Conservation (phyloP, 1,140 invertebrate species). For the Hylaeus anthracinus region DNA sequence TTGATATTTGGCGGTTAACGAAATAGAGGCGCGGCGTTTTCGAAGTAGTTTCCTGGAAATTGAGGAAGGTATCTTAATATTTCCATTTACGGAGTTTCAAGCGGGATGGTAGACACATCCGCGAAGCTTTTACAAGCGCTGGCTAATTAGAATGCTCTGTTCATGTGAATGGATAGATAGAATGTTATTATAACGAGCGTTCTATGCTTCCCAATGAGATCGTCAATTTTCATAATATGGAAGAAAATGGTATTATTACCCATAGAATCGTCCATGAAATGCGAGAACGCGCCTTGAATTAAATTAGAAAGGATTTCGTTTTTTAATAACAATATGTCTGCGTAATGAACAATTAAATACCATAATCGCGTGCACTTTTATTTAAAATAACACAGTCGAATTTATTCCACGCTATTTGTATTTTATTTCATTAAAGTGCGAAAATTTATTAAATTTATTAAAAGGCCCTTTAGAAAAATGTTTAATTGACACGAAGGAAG, state of each 20-base stretch:
- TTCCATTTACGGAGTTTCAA: not conserved
- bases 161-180: not conserved
- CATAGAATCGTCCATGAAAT: too few species aligned
- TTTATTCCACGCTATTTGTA: too few species aligned
- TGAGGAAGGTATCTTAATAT: not conserved
- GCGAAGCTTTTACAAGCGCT: not conserved
- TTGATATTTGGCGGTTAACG: not conserved
- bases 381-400: too few species aligned
- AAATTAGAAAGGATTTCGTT: not conserved
- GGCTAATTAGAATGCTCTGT: constrained; percentile 14
- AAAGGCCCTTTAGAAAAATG: too few species aligned
- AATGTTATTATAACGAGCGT: not conserved
- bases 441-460: too few species aligned
- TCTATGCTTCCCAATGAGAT: not conserved
- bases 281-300: not conserved
- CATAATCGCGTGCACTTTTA: too few species aligned
- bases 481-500: not conserved
- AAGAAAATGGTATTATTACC: not conserved
- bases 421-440: too few species aligned
- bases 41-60: constrained; percentile 7
- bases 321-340: too few species aligned
- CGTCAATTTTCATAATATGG: constrained; percentile 4
- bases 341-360: too few species aligned
- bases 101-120: not conserved
- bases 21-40: not conserved